Conservation (phyloP, 2,113 vertebrate genomes). For the Indicator indicator region DNA sequence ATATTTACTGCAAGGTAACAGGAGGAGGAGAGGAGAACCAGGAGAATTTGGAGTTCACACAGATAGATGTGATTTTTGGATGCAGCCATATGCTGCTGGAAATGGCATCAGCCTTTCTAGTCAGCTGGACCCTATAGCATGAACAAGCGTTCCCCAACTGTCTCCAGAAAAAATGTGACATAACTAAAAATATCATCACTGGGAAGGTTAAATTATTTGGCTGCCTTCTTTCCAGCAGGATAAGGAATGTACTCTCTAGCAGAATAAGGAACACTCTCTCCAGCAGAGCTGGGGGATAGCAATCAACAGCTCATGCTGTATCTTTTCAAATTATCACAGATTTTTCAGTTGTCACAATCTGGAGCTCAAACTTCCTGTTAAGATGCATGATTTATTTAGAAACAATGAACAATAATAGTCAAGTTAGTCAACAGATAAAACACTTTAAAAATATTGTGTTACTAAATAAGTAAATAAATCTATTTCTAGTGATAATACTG, state of each 20-base stretch:
- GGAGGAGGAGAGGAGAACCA: background rate
- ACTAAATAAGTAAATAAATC: background rate
- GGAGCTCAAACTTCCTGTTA: background rate
- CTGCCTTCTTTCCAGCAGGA: background rate
- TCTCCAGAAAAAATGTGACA: background rate
- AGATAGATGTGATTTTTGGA: background rate
- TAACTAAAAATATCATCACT: constrained; percentile 31
- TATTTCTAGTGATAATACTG: background rate
- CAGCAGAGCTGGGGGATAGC: background rate
- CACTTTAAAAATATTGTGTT: background rate
- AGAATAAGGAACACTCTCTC: background rate
- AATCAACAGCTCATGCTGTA: background rate
- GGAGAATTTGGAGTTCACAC: background rate
- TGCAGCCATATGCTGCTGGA: background rate
- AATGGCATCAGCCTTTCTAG: background rate
- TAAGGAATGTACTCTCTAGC: background rate
- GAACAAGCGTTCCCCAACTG: background rate
- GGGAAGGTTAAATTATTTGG: constrained; percentile 22
- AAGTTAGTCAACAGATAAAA: background rate
- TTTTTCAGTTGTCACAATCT: constrained; percentile 24
- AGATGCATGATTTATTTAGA: constrained; percentile 28
- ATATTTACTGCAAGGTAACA: background rate
- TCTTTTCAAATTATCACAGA: constrained; percentile 14
- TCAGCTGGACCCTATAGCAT: background rate
- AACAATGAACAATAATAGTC: background rate